phyloP scores from a whole-genome alignment of 1,140 invertebrate genomes.

The Dendroctonus ponderosae region DNA sequence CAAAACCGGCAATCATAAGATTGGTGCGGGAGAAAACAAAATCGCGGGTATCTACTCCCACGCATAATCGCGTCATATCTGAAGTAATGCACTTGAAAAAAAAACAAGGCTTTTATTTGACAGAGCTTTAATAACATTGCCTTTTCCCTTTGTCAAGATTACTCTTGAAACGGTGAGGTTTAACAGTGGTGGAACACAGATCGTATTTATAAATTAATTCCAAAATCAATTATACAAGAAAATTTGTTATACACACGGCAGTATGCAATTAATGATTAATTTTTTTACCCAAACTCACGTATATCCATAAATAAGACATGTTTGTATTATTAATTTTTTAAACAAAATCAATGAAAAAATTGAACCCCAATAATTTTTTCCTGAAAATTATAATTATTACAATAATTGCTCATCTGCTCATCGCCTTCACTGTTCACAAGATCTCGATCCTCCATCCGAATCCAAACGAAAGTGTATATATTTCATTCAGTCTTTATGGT shows the following conservation, averaged over 20 bases:
- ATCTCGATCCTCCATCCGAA: slow-evolving; percentile 29
- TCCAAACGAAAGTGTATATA: slow-evolving; percentile 47
- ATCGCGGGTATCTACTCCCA: slow-evolving; percentile 38
- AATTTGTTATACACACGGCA: no score
- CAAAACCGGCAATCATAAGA: slow-evolving; percentile 48
- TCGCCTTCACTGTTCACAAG: slow-evolving; percentile 28
- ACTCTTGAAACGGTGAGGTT: slow-evolving; percentile 23
- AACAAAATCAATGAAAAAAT: no score
- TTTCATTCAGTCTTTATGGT: slow-evolving; percentile 49
- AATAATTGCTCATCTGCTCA: neutral
- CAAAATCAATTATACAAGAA: no score
- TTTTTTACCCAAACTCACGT: no score
- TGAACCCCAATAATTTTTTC: no score
- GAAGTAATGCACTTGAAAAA: slow-evolving; percentile 42
- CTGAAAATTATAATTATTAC: no score
- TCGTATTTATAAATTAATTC: neutral
- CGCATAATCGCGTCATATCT: slow-evolving; percentile 49
- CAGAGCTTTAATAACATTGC: slow-evolving; percentile 42
- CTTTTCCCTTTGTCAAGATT: slow-evolving; percentile 35
- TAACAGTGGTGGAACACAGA: neutral
- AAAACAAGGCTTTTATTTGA: slow-evolving; percentile 40
- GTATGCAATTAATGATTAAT: no score
- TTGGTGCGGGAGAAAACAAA: slow-evolving; percentile 40
- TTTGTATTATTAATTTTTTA: no score
- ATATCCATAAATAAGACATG: no score